phyloP scores from a whole-genome alignment of 2,797 vertebrate species.

The Hypotaenidia okinawae region DNA sequence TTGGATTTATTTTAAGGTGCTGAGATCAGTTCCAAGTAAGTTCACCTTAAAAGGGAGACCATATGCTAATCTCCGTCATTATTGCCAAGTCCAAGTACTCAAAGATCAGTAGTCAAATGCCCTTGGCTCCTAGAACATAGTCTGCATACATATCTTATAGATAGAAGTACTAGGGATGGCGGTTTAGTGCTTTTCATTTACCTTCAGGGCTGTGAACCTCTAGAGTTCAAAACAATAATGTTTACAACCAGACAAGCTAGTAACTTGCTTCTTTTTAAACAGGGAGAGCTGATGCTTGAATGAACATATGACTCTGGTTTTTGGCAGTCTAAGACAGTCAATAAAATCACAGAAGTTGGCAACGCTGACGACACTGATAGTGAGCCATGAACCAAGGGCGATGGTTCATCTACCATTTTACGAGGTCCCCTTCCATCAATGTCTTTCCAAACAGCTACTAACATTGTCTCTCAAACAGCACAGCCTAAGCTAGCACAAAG shows the following conservation, averaged over 20 bases:
- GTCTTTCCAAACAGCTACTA: background rate
- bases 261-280: background rate
- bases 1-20: slow-evolving; percentile 33
- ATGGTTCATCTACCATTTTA: background rate
- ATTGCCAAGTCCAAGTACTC: slow-evolving; percentile 1
- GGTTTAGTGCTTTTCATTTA: background rate
- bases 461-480: background rate
- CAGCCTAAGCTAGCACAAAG: background rate
- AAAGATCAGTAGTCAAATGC: background rate
- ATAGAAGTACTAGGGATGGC: background rate
- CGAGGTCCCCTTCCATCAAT: background rate
- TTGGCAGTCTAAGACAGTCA: background rate
- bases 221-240: background rate
- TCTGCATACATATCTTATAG: background rate
- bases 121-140: background rate
- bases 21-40: slow-evolving; percentile 12
- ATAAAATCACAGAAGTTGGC: background rate
- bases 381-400: background rate
- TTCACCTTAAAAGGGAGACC: background rate
- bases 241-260: background rate
- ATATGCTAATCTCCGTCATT: background rate
- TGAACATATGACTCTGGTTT: background rate
- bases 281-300: background rate
- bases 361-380: background rate
- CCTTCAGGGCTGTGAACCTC: background rate